Evolutionary conservation across 1,140 invertebrate species (phyloP).

Genomic region (Zaprionus inermis): DNA sequence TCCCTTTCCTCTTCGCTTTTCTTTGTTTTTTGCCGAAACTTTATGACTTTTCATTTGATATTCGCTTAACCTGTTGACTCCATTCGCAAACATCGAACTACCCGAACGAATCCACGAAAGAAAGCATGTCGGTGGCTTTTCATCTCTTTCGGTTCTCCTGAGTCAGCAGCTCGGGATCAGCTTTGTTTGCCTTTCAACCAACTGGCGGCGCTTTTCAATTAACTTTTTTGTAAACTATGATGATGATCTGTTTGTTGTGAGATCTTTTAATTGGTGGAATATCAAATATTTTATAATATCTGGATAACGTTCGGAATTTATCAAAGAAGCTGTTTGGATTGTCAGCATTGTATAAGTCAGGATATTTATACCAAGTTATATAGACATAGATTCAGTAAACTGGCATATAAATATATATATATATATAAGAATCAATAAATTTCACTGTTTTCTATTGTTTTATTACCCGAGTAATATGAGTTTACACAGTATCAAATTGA

Average conservation of each 20-base stretch:
- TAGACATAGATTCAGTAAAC: not conserved
- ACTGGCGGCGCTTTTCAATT: constrained; percentile 1
- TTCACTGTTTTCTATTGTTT: not conserved
- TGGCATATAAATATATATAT: not conserved
- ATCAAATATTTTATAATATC: not conserved
- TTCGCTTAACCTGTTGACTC: constrained; percentile 48
- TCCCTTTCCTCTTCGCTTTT: constrained; percentile 18
- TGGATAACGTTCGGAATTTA: not conserved
- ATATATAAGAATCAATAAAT: not conserved
- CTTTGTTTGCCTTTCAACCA: not conserved
- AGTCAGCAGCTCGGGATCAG: constrained; percentile 2
- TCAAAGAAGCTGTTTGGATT: not conserved
- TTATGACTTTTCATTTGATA: constrained; percentile 35
- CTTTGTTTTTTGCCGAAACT: constrained; percentile 38
- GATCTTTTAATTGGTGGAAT: not conserved
- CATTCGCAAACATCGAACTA: constrained; percentile 3
- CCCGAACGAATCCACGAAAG: not conserved
- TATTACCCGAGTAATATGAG: not conserved
- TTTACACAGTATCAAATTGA: not conserved
- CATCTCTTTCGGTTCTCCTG: constrained; percentile 16
- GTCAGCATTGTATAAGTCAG: not conserved
- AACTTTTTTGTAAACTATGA: constrained; percentile 1
- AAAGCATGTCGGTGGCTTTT: constrained; percentile 17
- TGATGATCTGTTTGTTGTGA: not conserved
- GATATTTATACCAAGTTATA: not conserved